These are phyloP conservation scores for Halichoerus grypus DNA, from an alignment of 2,113 vertebrate species.

Conservation along the genomic window DNA sequence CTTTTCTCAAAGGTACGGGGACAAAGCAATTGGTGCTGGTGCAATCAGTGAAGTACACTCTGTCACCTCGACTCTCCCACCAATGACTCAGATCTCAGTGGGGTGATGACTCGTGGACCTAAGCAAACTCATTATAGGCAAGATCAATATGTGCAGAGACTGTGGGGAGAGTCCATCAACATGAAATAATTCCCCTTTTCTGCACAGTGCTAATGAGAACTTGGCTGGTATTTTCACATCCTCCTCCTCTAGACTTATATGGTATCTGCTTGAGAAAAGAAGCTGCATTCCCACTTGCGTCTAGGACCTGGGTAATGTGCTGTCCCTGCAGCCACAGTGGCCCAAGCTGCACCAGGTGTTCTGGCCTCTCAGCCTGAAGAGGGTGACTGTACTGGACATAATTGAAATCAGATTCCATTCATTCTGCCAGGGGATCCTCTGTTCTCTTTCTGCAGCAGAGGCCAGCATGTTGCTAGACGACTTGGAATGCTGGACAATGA, in stretches of 20 bases:
- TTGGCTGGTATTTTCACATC: slow-evolving; percentile 45
- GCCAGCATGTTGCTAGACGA: slow-evolving; percentile 65
- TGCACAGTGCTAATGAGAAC: slow-evolving; percentile 43
- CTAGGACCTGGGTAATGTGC: neutral
- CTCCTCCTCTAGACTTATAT: neutral
- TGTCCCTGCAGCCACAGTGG: slow-evolving; percentile 30
- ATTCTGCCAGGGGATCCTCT: slow-evolving; percentile 64
- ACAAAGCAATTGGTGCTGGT: neutral
- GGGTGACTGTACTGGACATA: slow-evolving; percentile 66
- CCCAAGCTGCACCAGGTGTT: slow-evolving; percentile 75
- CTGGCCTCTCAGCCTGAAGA: slow-evolving; percentile 67
- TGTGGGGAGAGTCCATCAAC: neutral
- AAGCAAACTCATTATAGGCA: slow-evolving; percentile 55
- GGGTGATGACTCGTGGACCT: slow-evolving; percentile 9
- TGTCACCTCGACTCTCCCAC: neutral
- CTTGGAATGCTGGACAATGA: slow-evolving; percentile 71
- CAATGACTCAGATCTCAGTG: slow-evolving; percentile 37
- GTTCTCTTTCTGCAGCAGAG: slow-evolving; percentile 60
- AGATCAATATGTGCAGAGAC: slow-evolving; percentile 64
- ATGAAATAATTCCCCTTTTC: slow-evolving; percentile 54
- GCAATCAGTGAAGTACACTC: neutral
- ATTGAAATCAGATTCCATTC: slow-evolving; percentile 78
- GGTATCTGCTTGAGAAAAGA: slow-evolving; percentile 37
- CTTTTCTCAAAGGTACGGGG: slow-evolving; percentile 30
- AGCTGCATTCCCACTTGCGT: slow-evolving; percentile 28